Conservation (phyloP, 2,888 invertebrate species). For the Ophion slaviceki region DNA sequence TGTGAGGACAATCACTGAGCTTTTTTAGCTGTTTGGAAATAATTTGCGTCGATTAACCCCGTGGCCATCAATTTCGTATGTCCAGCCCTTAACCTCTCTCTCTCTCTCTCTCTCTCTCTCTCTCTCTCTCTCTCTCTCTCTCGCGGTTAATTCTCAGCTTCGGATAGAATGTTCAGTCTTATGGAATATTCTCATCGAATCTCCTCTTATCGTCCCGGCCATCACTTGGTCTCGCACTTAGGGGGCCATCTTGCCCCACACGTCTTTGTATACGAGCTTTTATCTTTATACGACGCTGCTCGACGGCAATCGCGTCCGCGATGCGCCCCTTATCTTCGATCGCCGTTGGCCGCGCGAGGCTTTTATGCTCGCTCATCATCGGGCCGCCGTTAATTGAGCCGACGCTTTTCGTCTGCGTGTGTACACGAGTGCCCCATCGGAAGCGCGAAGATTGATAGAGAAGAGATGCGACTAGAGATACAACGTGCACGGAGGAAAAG, state of each 20-base stretch:
- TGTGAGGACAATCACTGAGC: too few species aligned
- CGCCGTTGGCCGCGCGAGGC: slow-evolving; percentile 42
- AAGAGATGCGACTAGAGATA: slow-evolving; percentile 22
- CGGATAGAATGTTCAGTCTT: not conserved
- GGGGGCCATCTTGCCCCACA: not conserved
- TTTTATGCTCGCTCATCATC: slow-evolving; percentile 17
- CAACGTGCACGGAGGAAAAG: slow-evolving; percentile 2
- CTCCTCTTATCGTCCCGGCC: slow-evolving; percentile 35
- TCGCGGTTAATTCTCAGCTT: not conserved
- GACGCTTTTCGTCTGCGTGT: slow-evolving; percentile 49
- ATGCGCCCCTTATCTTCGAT: slow-evolving; percentile 66
- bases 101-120: not conserved
- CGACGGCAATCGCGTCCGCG: slow-evolving; percentile 26
- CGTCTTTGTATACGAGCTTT: slow-evolving; percentile 36
- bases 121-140: not conserved
- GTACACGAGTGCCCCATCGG: not conserved
- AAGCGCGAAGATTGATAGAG: slow-evolving; percentile 23
- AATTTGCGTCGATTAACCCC: slow-evolving; percentile 68
- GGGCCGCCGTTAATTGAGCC: slow-evolving; percentile 70
- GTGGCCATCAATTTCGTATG: slow-evolving; percentile 64
- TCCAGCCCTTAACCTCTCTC: not conserved
- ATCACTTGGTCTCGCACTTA: too few species aligned
- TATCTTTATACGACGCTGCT: slow-evolving; percentile 47
- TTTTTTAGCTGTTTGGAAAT: not conserved
- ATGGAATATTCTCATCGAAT: slow-evolving; percentile 19